These are phyloP conservation scores for Streblospio benedicti DNA, from an alignment of 1,140 invertebrate genomes.

Conservation along the genomic window DNA sequence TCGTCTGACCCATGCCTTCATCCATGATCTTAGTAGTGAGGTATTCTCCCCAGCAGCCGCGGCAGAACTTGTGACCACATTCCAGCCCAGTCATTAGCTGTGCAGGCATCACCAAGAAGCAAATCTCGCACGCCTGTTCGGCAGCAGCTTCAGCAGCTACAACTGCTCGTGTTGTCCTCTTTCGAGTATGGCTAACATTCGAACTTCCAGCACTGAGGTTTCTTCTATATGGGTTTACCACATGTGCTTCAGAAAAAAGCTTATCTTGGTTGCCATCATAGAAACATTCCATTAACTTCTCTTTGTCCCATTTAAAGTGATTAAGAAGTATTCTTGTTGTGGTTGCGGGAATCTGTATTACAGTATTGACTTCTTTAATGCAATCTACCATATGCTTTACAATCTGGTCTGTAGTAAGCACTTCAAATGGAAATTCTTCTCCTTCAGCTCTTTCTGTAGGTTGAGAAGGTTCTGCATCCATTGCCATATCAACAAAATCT, in stretches of 20 bases:
- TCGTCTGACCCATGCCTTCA: slow-evolving; percentile 82
- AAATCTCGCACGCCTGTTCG: slow-evolving; percentile 69
- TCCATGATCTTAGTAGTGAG: slow-evolving; percentile 96
- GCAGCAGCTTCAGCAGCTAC: slow-evolving; percentile 24
- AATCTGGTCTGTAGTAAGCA: slow-evolving; percentile 89
- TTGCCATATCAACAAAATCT: slow-evolving; percentile 77
- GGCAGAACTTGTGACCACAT: slow-evolving; percentile 93
- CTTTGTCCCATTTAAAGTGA: slow-evolving; percentile 98
- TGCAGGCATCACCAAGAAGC: slow-evolving; percentile 71
- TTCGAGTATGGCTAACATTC: slow-evolving; percentile 11
- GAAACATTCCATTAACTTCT: slow-evolving; percentile 88
- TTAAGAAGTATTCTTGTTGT: slow-evolving; percentile 67
- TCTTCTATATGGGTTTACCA: slow-evolving; percentile 84
- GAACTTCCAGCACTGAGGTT: slow-evolving; percentile 33
- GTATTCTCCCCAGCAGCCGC: slow-evolving; percentile 91
- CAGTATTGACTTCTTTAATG: slow-evolving; percentile 78
- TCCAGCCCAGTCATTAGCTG: slow-evolving; percentile 94
- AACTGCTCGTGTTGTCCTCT: slow-evolving; percentile 24
- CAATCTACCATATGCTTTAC: slow-evolving; percentile 94
- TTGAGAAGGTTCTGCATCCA: slow-evolving; percentile 57
- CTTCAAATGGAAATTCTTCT: slow-evolving; percentile 85
- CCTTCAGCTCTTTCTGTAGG: slow-evolving; percentile 32
- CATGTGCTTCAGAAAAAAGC: slow-evolving; percentile 84
- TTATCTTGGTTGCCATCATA: slow-evolving; percentile 88
- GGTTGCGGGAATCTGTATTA: slow-evolving; percentile 49